Evolutionary conservation across 2,888 invertebrate species (phyloP), one percentile per base, ranked within the genome.

Genomic region (Himalopsyche tibetana): DNA sequence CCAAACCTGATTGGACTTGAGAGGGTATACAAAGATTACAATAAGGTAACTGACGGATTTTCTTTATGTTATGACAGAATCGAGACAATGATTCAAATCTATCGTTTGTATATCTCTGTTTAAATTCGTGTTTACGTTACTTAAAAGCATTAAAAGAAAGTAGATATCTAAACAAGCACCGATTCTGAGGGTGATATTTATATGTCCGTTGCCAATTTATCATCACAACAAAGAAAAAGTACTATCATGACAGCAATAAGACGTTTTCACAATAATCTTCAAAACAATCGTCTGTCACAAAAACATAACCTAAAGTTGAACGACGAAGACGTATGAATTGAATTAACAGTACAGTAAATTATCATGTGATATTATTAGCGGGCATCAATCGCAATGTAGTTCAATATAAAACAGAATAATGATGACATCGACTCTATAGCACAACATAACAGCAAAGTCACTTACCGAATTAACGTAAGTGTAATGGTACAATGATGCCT

Each of bases 381-480:
- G 28, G 11, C 28, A 63, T 63, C 63, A 63, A 63, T 63, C 28
- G 19, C n/a, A 63, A 19, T 63, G 19, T 63, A 19, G 19, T 80
- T 80, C 82, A 51, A 69, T 85, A 85, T 74, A 63, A 83, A 63
- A 83, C 80, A 36, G 80, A 85, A 63, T 79, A 82, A 79, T 51
- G 74, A 85, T 85, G 85, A 82, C 85, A 85, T 85, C 83, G 56
- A 51, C 55, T 80, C 51, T 38, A 19, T 56, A 81, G 82, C 79
- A 85, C 85, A 85, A 85, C 85, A 69, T 83, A 5, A 83, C 83
- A 69, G 55, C 85, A 80, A 79, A 80, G 63, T 74, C 28, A 51
- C 69, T 80, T 63, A 63, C 63, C 63, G 19, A 63, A 63, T 63
- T n/a, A 63, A 63, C 5, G 63, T 6, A 63, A 6, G 19, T 51